phyloP scores from a whole-genome alignment of 2,888 invertebrate species.

The Rhodophaea formosa region DNA sequence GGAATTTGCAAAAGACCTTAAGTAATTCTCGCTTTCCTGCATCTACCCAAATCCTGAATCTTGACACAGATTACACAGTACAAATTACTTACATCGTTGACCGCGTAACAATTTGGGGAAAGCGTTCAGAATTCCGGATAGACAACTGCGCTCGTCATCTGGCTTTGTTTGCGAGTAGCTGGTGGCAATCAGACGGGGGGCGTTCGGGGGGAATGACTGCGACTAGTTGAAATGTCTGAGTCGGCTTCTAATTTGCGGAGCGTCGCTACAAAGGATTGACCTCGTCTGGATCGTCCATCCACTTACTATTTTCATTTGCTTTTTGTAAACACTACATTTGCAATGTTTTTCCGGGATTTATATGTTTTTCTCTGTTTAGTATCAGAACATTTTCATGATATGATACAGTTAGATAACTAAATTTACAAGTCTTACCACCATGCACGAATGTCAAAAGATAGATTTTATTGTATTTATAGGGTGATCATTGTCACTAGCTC shows the following conservation, averaged over 20 bases:
- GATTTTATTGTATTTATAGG: background rate
- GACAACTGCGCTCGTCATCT: slow-evolving; percentile 59
- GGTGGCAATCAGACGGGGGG: slow-evolving; percentile 55
- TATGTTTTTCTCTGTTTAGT: background rate
- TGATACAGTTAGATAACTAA: background rate
- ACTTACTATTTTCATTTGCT: slow-evolving; percentile 15
- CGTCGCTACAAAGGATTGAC: slow-evolving; percentile 53
- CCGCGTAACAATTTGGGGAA: slow-evolving; percentile 48
- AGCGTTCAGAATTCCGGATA: slow-evolving; percentile 57
- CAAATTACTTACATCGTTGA: slow-evolving; percentile 61
- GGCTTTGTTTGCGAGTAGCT: slow-evolving; percentile 65
- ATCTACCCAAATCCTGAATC: slow-evolving; percentile 16
- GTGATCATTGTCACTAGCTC: background rate
- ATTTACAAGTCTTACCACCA: background rate
- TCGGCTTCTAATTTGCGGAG: slow-evolving; percentile 64
- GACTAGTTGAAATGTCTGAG: slow-evolving; percentile 61
- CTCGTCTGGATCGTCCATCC: slow-evolving; percentile 46
- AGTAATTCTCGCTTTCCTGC: background rate
- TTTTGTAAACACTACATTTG: slow-evolving; percentile 7
- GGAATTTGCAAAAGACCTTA: background rate
- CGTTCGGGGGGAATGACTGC: slow-evolving; percentile 37
- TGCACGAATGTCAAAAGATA: background rate
- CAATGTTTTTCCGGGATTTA: background rate
- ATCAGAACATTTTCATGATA: background rate
- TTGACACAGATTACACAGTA: slow-evolving; percentile 37